These are phyloP conservation scores for Microvelia longipes DNA, from an alignment of 1,140 invertebrate genomes.

Conservation along the genomic window DNA sequence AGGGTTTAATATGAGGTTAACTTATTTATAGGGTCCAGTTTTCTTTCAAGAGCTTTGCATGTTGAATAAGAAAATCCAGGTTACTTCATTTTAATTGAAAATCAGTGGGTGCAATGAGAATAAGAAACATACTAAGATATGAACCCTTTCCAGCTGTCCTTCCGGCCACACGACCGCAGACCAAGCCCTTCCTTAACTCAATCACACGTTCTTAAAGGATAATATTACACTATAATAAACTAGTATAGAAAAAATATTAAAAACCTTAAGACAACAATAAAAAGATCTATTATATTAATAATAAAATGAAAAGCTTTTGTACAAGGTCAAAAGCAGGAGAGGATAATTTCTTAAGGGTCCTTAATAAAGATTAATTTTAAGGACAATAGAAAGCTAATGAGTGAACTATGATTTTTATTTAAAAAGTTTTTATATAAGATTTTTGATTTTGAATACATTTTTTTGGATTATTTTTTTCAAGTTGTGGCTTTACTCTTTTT, in stretches of 20 bases:
- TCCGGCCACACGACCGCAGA: not conserved
- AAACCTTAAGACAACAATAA: not conserved
- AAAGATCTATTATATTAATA: not conserved
- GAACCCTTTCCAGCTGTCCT: not conserved
- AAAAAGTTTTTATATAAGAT: too few species aligned
- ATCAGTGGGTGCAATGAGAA: not conserved
- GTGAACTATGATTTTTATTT: not conserved
- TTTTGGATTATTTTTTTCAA: too few species aligned
- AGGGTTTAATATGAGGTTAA: too few species aligned
- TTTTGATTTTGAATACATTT: too few species aligned
- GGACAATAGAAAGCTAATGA: not conserved
- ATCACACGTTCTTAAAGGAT: not conserved
- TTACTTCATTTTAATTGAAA: not conserved
- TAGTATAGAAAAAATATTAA: too few species aligned
- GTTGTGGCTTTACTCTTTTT: too few species aligned
- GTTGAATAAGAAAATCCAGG: not conserved
- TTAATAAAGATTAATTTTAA: not conserved
- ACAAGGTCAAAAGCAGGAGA: too few species aligned
- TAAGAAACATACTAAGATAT: not conserved
- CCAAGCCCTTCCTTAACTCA: not conserved
- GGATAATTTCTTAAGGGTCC: not conserved
- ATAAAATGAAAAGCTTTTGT: not conserved
- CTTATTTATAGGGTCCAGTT: too few species aligned
- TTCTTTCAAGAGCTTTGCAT: not conserved
- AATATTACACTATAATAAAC: not conserved